Evolutionary conservation across 1,140 invertebrate species (phyloP).

Genomic region (Zaprionus camerounensis): DNA sequence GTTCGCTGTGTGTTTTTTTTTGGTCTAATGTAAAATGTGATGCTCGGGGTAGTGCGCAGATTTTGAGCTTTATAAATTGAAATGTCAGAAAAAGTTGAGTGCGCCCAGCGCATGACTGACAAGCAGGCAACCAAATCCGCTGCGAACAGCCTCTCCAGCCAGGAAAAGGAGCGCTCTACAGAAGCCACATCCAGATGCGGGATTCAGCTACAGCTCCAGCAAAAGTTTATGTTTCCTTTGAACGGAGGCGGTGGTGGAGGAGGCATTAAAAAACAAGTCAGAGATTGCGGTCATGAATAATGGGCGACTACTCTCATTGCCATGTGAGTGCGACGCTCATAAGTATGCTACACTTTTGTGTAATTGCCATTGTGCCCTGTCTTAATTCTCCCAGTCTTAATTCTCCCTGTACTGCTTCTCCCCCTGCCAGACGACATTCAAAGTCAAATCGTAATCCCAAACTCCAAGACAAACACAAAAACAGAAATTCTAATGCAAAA

Average conservation of each 20-base stretch:
- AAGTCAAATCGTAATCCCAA: constrained; percentile 11
- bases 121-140: constrained; percentile 27
- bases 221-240: constrained; percentile 47
- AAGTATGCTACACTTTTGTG: constrained; percentile 42
- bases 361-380: constrained; percentile 45
- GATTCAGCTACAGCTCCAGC: constrained; percentile 30
- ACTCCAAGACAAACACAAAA: constrained; percentile 10
- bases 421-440: not conserved
- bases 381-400: not conserved
- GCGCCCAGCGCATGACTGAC: constrained; percentile 59
- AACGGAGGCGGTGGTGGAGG: not conserved
- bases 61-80: constrained; percentile 83
- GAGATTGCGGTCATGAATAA: constrained; percentile 53
- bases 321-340: constrained; percentile 15
- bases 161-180: not conserved
- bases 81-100: constrained; percentile 82
- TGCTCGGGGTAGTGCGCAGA: constrained; percentile 76
- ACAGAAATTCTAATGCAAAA: constrained; percentile 37
- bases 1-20: constrained; percentile 31
- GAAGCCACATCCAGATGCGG: constrained; percentile 34
- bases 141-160: constrained; percentile 19
- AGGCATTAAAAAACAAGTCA: constrained; percentile 21
- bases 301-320: constrained; percentile 13
- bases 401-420: not conserved
- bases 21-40: constrained; percentile 72